A percentile compares a stretch with the other conserved stretches of the same genome.
Evolutionary conservation across 2,113 vertebrate genomes (phyloP).

Genomic region (Sebastes schlegelii): DNA sequence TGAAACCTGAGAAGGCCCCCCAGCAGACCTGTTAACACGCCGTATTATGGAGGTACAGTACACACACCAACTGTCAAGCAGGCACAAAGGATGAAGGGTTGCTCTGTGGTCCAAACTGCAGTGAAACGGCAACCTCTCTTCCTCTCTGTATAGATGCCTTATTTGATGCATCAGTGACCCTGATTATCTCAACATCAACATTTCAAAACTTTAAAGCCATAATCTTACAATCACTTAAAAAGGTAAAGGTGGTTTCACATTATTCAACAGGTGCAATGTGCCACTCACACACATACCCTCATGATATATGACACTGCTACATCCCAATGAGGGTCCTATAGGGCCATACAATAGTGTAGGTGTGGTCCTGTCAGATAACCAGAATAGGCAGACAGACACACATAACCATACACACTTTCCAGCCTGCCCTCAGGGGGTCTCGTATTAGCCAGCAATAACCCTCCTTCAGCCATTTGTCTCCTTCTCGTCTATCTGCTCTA

Average conservation of each 20-base stretch:
- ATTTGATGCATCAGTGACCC: not conserved
- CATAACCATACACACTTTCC: conserved; percentile 48
- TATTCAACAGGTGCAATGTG: too few species aligned
- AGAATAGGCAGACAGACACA: conserved; percentile 45
- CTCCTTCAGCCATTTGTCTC: conserved; percentile 57
- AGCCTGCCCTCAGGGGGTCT: conserved; percentile 42
- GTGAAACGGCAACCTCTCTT: not conserved
- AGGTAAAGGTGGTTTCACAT: too few species aligned
- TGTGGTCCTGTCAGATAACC: conserved; percentile 65
- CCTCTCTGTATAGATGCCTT: not conserved
- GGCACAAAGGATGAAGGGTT: conserved; percentile 24
- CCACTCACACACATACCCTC: conserved; percentile 17
- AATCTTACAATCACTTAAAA: not conserved
- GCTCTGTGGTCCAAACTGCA: not conserved
- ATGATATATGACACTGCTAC: conserved; percentile 61
- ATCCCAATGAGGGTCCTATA: conserved; percentile 58
- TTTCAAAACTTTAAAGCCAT: not conserved
- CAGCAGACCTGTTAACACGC: conserved; percentile 31
- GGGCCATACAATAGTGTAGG: conserved; percentile 63
- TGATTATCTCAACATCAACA: not conserved
- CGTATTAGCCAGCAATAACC: conserved; percentile 42
- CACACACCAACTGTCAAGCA: conserved; percentile 13
- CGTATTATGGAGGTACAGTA: not conserved
- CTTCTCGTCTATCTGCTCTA: conserved; percentile 41
- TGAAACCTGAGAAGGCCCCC: conserved; percentile 62